Base-by-base conservation (phyloP, 2,797 vertebrate genomes). In the Distichodus sexfasciatus region DNA sequence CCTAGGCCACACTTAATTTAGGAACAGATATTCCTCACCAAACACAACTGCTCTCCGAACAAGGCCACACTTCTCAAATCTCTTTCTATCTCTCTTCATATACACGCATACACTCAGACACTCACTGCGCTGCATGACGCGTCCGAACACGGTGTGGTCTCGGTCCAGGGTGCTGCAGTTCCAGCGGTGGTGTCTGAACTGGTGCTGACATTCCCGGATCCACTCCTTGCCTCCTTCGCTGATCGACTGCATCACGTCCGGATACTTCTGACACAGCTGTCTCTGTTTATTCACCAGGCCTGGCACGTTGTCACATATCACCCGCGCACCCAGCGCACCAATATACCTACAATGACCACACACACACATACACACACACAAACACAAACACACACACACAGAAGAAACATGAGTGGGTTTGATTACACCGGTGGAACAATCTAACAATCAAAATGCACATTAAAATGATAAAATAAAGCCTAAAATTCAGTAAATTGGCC, bases 181-280 rank as follows among this genome's bases (percentile, higher is more conserved):
- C 97, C 97, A 99, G 81, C 97, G 94, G 76, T 99, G 97, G 85
- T 98, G 94, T 77, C 94, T 93, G 86, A 99, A 99, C 79, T 99
- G 97, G 84, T 99, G 94, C 85, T 99, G 97, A 79, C 97, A 99
- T 79, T 99, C 97, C 12, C 92, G 85, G 81, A 99, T 97, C 97
- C 97, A 99, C 74, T 99, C 96, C 80, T 95, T 95, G 71, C 96
- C 95, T 44, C 97, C 97, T 68, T 96, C 95, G 0, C 96, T 96
- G 2, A 99, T 94, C 0, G 96, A 95, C 82, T 97, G 97, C 97
- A 99, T 99, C 87, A 98, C 94, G 83, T 99, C 96, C 0, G 96
- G 96, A 77, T 99, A 93, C 55, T 92, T 90, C 84, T 97, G 97
- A 85, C 97, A 99, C 71, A 99, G 88, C 68, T 99, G 96, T 19